phyloP scores from a whole-genome alignment of 2,797 vertebrate species.

The Amazona finschi region DNA sequence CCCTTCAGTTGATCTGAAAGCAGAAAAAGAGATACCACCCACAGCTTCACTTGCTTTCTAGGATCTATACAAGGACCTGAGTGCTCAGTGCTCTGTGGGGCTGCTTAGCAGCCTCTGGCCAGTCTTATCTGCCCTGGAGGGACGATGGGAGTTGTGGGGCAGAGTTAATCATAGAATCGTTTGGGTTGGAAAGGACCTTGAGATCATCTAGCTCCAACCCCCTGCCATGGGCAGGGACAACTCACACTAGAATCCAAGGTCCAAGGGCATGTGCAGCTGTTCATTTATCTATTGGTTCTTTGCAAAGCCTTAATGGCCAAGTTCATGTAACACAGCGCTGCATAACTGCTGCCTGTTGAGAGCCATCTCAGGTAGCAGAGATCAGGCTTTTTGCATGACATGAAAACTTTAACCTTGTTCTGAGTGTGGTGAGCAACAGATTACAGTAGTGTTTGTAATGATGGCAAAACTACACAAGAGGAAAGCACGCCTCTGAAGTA shows the following conservation, averaged over 20 bases:
- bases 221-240: not conserved
- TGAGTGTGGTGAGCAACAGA: not conserved
- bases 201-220: not conserved
- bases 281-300: not conserved
- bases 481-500: not conserved
- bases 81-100: not conserved
- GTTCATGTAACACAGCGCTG: not conserved
- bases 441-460: not conserved
- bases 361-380: not conserved
- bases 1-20: not conserved
- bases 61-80: not conserved
- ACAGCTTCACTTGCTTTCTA: not conserved
- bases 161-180: not conserved
- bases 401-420: not conserved
- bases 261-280: not conserved
- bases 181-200: not conserved
- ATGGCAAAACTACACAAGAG: not conserved
- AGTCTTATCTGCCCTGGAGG: not conserved
- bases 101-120: not conserved
- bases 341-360: not conserved
- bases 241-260: not conserved
- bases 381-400: not conserved
- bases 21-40: not conserved
- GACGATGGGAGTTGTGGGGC: accelerated
- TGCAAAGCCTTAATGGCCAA: not conserved